phyloP scores from a whole-genome alignment of 2,888 invertebrate species.

The Andricus curvator region DNA sequence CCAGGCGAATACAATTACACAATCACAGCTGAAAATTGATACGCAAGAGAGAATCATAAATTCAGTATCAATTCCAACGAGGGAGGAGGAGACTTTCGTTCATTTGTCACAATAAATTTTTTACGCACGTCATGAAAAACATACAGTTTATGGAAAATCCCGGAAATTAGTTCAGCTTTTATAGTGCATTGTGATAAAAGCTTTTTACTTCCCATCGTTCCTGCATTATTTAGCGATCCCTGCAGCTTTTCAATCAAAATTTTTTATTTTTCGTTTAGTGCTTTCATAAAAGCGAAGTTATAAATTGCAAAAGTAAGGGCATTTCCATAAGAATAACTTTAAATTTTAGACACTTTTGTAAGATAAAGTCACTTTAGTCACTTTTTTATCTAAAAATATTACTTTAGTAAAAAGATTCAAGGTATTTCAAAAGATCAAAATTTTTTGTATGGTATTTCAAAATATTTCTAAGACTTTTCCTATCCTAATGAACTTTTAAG shows the following conservation, averaged over 20 bases:
- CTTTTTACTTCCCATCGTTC: background rate
- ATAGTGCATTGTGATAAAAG: background rate
- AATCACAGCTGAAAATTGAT: background rate
- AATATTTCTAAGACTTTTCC: too few relatives aligned
- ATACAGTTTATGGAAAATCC: background rate
- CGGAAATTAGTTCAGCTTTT: background rate
- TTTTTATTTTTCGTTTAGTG: background rate
- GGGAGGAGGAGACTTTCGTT: background rate
- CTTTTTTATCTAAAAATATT: too few relatives aligned
- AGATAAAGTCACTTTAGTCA: too few relatives aligned
- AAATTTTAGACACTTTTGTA: too few relatives aligned
- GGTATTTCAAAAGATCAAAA: too few relatives aligned
- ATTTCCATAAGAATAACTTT: too few relatives aligned
- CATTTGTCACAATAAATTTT: background rate
- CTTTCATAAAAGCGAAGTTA: background rate
- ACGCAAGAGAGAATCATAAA: background rate
- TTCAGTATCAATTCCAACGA: background rate
- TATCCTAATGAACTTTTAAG: too few relatives aligned
- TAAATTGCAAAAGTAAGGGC: background rate
- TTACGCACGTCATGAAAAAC: background rate
- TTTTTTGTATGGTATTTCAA: too few relatives aligned
- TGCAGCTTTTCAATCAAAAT: background rate
- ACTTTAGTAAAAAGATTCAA: too few relatives aligned
- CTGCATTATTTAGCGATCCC: background rate
- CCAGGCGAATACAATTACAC: background rate